These are phyloP conservation scores for Bruchidius siliquastri DNA, from an alignment of 2,888 invertebrate species.

Conservation along the genomic window DNA sequence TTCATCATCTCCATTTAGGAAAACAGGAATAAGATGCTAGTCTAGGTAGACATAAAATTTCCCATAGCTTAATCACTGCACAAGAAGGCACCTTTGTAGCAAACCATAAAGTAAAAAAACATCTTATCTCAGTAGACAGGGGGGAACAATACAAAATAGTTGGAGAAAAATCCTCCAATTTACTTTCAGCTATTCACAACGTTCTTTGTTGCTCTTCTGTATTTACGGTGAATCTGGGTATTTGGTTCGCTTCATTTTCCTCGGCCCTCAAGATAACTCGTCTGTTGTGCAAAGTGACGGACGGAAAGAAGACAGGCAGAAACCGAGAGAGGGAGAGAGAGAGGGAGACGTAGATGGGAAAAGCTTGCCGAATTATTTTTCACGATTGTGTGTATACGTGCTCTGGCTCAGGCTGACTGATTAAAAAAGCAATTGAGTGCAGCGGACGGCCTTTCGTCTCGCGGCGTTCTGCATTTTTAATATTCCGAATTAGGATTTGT, in stretches of 20 bases:
- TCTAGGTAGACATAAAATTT: background rate
- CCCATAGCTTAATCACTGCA: too few relatives aligned
- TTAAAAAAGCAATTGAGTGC: constrained; percentile 18
- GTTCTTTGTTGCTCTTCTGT: background rate
- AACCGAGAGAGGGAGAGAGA: background rate
- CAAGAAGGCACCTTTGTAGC: background rate
- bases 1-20: too few relatives aligned
- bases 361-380: background rate
- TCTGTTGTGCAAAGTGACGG: background rate
- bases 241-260: background rate
- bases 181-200: background rate
- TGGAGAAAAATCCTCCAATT: background rate
- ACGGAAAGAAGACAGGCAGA: background rate
- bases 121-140: background rate
- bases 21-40: background rate
- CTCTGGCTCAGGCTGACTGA: constrained; percentile 10
- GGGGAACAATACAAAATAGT: background rate
- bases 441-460: constrained; percentile 7
- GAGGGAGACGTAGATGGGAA: background rate
- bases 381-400: background rate
- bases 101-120: background rate
- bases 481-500: background rate
- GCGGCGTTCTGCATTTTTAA: background rate
- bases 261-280: background rate
- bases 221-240: background rate